Evolutionary conservation across 2,797 vertebrate genomes (phyloP).

Genomic region (Oreochromis grahami): DNA sequence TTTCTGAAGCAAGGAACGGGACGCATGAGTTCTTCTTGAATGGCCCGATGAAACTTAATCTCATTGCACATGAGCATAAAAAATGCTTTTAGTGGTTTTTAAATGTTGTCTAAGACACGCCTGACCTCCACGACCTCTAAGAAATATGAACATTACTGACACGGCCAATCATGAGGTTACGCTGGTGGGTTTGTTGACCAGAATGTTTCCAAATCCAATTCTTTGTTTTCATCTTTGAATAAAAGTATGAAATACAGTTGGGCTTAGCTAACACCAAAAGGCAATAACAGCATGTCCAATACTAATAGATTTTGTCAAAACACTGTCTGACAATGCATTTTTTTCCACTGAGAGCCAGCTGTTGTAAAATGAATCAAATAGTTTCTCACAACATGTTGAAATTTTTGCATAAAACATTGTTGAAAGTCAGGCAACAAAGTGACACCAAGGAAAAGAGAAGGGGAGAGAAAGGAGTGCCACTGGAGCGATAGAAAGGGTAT

Average conservation of each 20-base stretch:
- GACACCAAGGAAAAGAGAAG: background rate
- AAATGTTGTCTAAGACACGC: background rate
- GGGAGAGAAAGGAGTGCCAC: background rate
- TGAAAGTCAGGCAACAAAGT: background rate
- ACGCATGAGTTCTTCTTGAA: background rate
- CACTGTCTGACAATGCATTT: background rate
- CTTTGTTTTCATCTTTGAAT: background rate
- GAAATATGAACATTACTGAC: background rate
- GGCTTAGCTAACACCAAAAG: background rate
- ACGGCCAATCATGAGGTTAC: background rate
- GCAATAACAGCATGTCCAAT: background rate
- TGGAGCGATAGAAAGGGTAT: background rate
- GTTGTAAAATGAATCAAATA: background rate
- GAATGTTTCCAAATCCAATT: background rate
- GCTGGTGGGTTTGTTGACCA: background rate
- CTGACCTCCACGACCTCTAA: background rate
- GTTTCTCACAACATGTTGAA: background rate
- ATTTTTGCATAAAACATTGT: background rate
- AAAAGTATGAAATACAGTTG: slow-evolving; percentile 2
- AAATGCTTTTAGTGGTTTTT: background rate
- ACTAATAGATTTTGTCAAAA: background rate
- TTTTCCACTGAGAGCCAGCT: background rate
- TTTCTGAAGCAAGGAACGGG: background rate
- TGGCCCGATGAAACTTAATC: background rate
- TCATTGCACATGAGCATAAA: background rate